phyloP scores from a whole-genome alignment of 2,797 vertebrate species.

The Odontamblyopus lacepedii region DNA sequence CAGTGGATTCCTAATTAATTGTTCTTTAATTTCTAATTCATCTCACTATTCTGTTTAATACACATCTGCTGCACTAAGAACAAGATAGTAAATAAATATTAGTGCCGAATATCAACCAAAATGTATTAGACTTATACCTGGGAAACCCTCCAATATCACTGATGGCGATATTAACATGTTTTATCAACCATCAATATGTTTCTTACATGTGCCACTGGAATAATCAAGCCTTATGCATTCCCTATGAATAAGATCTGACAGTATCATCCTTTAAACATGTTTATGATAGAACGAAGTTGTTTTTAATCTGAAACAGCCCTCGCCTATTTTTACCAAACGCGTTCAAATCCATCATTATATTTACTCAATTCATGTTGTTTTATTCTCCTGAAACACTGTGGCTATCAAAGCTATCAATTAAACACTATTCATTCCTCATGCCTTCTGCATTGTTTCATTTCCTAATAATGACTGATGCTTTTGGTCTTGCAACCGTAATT shows the following conservation, averaged over 20 bases:
- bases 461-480: constrained; percentile 28
- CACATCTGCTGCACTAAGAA: background rate
- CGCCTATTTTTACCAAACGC: background rate
- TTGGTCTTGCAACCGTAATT: constrained; percentile 43
- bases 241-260: too few species aligned
- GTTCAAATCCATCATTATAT: background rate
- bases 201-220: too few species aligned
- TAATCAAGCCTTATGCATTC: too few species aligned
- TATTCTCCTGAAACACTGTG: background rate
- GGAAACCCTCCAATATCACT: background rate
- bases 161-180: too few species aligned
- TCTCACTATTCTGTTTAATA: background rate
- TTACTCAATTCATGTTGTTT: background rate
- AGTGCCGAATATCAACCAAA: background rate
- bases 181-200: too few species aligned
- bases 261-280: too few species aligned
- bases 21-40: background rate
- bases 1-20: background rate
- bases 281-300: background rate
- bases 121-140: too few species aligned
- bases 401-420: constrained; percentile 10
- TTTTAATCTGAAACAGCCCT: background rate
- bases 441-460: constrained; percentile 18
- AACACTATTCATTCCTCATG: constrained; percentile 6
- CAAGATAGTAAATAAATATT: background rate